Evolutionary conservation across 2,888 invertebrate genomes (phyloP).

Genomic region (Agonopterix arenella): DNA sequence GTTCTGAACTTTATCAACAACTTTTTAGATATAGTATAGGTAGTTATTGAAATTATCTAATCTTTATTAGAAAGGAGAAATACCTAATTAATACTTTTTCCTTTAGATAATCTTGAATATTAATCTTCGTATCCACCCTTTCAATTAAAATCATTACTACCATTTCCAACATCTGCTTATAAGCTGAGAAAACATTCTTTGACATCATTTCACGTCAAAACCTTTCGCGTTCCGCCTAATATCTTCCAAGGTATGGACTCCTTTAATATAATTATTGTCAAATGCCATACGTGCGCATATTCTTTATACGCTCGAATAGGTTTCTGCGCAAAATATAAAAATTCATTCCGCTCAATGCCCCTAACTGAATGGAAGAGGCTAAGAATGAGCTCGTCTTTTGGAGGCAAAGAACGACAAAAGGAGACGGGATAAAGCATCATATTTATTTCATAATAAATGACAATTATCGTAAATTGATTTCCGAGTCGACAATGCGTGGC

Average conservation of each 20-base stretch:
- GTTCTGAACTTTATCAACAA: too few relatives aligned
- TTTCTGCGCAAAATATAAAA: constrained; percentile 63
- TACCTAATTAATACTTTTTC: too few relatives aligned
- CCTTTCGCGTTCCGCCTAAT: constrained; percentile 58
- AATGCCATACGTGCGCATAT: constrained; percentile 47
- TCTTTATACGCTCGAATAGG: constrained; percentile 38
- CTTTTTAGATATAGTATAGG: too few relatives aligned
- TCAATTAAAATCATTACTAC: constrained; percentile 35
- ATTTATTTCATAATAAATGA: constrained; percentile 77
- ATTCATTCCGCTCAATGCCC: constrained; percentile 54
- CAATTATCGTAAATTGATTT: constrained; percentile 76
- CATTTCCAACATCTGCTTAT: constrained; percentile 49
- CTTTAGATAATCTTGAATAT: too few relatives aligned
- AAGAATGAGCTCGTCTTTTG: constrained; percentile 37
- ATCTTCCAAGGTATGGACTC: constrained; percentile 46
- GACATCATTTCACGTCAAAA: constrained; percentile 47
- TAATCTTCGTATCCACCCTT: constrained; percentile 12
- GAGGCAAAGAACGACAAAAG: constrained; percentile 39
- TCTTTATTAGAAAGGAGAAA: too few relatives aligned
- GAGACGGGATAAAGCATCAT: constrained; percentile 63
- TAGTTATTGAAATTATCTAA: too few relatives aligned
- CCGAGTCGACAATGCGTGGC: constrained; percentile 57
- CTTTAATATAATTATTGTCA: constrained; percentile 69
- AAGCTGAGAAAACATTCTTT: constrained; percentile 67
- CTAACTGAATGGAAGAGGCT: constrained; percentile 34